These are phyloP conservation scores for Blastobasis lacticolella DNA, from an alignment of 2,888 invertebrate genomes.

Conservation along the genomic window DNA sequence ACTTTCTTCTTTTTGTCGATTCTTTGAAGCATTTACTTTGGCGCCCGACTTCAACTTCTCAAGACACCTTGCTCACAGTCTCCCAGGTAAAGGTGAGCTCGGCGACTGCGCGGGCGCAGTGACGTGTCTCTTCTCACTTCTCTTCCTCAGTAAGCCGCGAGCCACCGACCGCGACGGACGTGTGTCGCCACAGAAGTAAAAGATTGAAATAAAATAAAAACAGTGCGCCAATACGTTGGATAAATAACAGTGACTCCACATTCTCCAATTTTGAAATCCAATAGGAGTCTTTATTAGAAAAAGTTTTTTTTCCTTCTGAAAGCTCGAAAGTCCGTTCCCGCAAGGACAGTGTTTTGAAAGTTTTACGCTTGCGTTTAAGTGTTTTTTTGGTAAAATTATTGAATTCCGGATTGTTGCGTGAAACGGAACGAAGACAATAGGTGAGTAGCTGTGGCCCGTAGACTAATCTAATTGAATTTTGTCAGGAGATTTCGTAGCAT, in stretches of 20 bases:
- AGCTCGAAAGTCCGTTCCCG: slow-evolving; percentile 31
- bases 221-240: no score
- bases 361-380: slow-evolving; percentile 21
- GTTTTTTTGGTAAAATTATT: slow-evolving; percentile 34
- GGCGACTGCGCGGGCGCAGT: slow-evolving; percentile 59
- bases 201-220: no score
- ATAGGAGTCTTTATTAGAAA: no score
- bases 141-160: slow-evolving; percentile 59
- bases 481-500: no score
- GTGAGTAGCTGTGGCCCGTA: slow-evolving; percentile 1
- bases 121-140: slow-evolving; percentile 65
- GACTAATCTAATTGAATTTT: no score
- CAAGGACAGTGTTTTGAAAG: slow-evolving; percentile 56
- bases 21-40: no score
- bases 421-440: slow-evolving; percentile 17
- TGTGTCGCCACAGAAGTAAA: slow-evolving; percentile 8
- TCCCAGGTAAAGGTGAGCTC: slow-evolving; percentile 60
- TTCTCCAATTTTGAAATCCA: no score
- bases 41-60: no score
- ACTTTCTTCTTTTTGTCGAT: no score
- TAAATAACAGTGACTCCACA: no score
- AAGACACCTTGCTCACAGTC: no score
- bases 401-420: slow-evolving; percentile 53
- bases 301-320: slow-evolving; percentile 11
- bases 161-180: slow-evolving; percentile 35